Evolutionary conservation across 2,888 invertebrate species (phyloP).

Genomic region (Drosophila buzzatii): DNA sequence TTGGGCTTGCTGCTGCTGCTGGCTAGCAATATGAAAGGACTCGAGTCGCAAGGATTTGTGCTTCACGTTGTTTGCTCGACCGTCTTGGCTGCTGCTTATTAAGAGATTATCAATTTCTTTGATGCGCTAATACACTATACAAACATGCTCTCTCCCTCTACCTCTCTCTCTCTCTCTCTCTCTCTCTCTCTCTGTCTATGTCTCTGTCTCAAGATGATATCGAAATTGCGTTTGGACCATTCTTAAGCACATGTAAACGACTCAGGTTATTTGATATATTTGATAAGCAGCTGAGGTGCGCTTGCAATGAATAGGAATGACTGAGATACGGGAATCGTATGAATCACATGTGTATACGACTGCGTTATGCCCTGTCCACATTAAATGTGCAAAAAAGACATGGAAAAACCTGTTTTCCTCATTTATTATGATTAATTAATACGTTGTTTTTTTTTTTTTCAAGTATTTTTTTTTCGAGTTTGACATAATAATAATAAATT

Average conservation of each 20-base stretch:
- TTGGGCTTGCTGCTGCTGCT: conserved; percentile 61
- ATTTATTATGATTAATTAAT: no score
- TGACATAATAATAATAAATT: no score
- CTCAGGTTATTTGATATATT: conserved; percentile 9
- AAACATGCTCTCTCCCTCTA: conserved; percentile 33
- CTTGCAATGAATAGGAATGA: not conserved
- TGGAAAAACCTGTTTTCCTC: no score
- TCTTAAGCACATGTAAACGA: not conserved
- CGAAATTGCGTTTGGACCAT: conserved; percentile 4
- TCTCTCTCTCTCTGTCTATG: not conserved
- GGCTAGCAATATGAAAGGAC: conserved; percentile 37
- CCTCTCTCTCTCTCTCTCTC: not conserved
- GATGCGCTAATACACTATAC: conserved; percentile 65
- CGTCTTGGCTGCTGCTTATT: conserved; percentile 67
- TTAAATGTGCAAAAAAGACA: no score
- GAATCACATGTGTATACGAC: not conserved
- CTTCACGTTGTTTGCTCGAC: conserved; percentile 47
- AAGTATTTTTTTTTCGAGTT: no score
- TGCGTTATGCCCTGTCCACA: not conserved
- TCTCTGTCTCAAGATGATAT: conserved; percentile 1
- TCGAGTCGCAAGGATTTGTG: conserved; percentile 21
- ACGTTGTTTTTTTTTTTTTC: no score
- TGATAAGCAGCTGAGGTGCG: conserved; percentile 2
- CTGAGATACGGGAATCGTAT: not conserved
- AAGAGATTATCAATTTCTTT: conserved; percentile 79